Base-by-base conservation (phyloP, 1,140 invertebrate genomes). In the Helicoverpa zea region DNA sequence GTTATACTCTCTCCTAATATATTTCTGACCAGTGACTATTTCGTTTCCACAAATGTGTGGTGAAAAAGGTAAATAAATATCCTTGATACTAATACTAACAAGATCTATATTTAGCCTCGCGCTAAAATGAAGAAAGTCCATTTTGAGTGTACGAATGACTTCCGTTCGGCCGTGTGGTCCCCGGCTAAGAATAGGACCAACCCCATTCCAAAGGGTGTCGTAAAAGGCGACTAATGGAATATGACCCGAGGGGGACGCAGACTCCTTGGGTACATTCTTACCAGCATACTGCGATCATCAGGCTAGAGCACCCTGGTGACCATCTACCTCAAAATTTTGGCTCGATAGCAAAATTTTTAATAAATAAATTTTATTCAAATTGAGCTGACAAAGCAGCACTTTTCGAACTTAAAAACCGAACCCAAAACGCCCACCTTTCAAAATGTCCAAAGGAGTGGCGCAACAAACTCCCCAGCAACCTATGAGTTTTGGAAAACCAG, bases 171-270 rank as follows among this genome's bases (percentile, higher is more conserved):
- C 13, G 30, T 47, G 35, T 64, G 35, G 30, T 64, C 63, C 5
- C 63, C 30, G 63, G 35, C 10, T 3, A 9, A 43, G 35, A 64
- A 64, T 64, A 64, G 30, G 14, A 16, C 13, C 63, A 64, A 43
- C n/a, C 61, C n/a, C 9, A 2, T 64, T 59, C 29, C 30, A 30
- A 30, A 10, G 1, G 63, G 14, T 64, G 35, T 64, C 35, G 63
- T 64, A 64, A 13, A 11, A 59, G 58, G 58, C 63, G 63, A 64
- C n/a, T 16, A 35, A 64, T 9, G 63, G 29, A 64, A 47, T 14
- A 43, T 14, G 7, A 16, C 3, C 9, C 7, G 5, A 35, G 16
- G 2, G 7, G 14, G 30, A 14, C n/a, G 63, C 63, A 64, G 35
- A 35, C 1, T 64, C 63, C 30, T 64, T 18, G 3, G 23, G 58